These are phyloP conservation scores for Geopemphigus sp. DNA, from an alignment of 1,140 invertebrate genomes.

Conservation along the genomic window DNA sequence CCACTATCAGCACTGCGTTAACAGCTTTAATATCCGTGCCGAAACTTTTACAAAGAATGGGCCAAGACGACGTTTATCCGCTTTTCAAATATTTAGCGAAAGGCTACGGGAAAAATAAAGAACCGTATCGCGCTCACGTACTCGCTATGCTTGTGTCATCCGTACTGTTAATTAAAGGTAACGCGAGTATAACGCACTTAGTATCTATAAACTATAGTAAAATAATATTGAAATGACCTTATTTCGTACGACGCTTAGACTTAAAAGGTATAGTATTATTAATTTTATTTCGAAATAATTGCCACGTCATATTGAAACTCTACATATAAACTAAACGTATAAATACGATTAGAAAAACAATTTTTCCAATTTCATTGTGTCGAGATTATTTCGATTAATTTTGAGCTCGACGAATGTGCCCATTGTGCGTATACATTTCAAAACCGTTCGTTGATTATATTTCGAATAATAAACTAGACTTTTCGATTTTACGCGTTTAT, in stretches of 20 bases:
- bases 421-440: neutral
- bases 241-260: no score
- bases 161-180: constrained; percentile 85
- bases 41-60: constrained; percentile 83
- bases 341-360: no score
- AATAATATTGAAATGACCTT: no score
- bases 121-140: constrained; percentile 89
- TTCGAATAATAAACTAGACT: no score
- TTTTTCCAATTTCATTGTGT: neutral
- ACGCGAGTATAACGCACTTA: constrained; percentile 42
- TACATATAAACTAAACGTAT: no score
- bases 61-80: constrained; percentile 92
- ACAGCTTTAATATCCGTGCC: constrained; percentile 94
- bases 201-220: no score
- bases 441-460: no score
- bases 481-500: no score
- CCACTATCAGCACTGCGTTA: constrained; percentile 91
- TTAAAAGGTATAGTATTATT: no score
- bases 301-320: no score
- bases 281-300: no score
- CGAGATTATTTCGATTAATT: neutral
- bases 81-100: constrained; percentile 90
- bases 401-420: no score
- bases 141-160: constrained; percentile 83
- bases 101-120: constrained; percentile 85